Evolutionary conservation across 2,113 vertebrate species (phyloP).

Genomic region (Catharus bicknelli): DNA sequence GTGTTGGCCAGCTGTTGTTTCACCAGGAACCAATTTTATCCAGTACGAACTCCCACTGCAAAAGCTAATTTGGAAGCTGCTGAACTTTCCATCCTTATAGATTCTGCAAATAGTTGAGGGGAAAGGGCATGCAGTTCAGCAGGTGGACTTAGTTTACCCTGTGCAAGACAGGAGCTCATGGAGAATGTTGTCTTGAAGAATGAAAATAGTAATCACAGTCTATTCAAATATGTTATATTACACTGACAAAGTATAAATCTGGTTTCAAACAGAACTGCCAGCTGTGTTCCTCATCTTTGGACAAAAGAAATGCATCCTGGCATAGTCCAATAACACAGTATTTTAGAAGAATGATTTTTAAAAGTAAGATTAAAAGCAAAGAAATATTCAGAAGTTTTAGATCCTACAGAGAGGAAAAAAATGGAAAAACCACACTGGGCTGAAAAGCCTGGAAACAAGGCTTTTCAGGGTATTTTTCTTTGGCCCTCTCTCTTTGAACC

Average conservation of each 20-base stretch:
- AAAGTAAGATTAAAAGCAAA: neutral
- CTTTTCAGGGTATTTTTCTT: neutral
- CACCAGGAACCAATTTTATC: neutral
- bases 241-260: neutral
- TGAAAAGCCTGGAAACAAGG: neutral
- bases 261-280: neutral
- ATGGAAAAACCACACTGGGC: neutral
- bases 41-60: neutral
- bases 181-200: neutral
- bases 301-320: neutral
- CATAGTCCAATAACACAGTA: neutral
- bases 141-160: neutral
- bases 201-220: neutral
- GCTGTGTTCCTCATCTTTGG: neutral
- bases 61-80: neutral
- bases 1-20: neutral
- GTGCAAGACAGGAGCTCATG: neutral
- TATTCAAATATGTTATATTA: neutral
- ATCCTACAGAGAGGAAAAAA: neutral
- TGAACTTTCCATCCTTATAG: neutral
- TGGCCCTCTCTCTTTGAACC: neutral
- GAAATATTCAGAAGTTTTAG: neutral
- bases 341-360: neutral
- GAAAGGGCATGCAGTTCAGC: neutral
- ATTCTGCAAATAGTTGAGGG: neutral